A percentile compares a stretch with the other conserved stretches of the same genome.
Conservation (phyloP, 2,113 vertebrate species). For the human (Homo sapiens) region GRCh38 chr7:95032501-95033000, state of each 20-base stretch:
- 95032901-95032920: neutral
- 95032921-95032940: neutral
- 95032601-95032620: neutral
- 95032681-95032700: neutral
- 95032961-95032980: neutral
- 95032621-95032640: neutral
- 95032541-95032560: neutral
- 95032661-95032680: slow-evolving; percentile 9
- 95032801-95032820: slow-evolving; percentile 17
- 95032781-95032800: neutral
- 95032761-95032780: neutral
- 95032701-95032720: neutral
- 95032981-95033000: neutral
- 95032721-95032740: neutral
- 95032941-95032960: neutral
- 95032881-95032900: neutral
- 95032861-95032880: neutral
- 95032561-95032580: neutral
- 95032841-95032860: neutral
- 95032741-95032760: slow-evolving; percentile 16
- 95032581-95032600: neutral
- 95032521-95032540: neutral
- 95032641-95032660: slow-evolving; percentile 7
- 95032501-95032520: neutral
- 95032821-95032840: neutral